These are phyloP conservation scores for Harpagoxenus sublaevis DNA, from an alignment of 2,888 invertebrate genomes.

Conservation along the genomic window DNA sequence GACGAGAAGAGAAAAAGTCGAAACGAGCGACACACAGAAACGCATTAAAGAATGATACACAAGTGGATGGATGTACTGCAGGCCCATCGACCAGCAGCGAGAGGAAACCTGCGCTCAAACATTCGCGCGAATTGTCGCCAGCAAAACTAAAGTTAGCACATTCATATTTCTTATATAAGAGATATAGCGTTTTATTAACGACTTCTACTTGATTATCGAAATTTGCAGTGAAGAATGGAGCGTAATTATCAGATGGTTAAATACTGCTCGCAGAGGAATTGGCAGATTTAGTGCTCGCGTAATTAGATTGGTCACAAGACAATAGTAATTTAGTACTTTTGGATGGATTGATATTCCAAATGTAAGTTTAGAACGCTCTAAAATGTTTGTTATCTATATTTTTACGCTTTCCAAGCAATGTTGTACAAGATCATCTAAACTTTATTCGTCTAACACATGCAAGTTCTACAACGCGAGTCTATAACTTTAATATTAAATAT, in stretches of 20 bases:
- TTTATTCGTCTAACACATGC: neutral
- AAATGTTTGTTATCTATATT: neutral
- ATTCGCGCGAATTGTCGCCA: neutral
- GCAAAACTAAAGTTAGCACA: slow-evolving; percentile 50
- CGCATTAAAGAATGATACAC: neutral
- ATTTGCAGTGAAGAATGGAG: slow-evolving; percentile 37
- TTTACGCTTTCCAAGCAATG: neutral
- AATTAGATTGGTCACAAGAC: slow-evolving; percentile 23
- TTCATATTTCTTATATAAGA: slow-evolving; percentile 21
- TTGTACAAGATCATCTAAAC: neutral
- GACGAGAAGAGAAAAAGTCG: neutral
- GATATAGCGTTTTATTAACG: neutral
- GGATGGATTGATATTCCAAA: neutral
- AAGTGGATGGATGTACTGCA: neutral
- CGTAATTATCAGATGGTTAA: slow-evolving; percentile 43
- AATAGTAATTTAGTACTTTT: neutral
- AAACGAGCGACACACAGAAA: neutral
- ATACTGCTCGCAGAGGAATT: slow-evolving; percentile 38
- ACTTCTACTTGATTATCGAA: neutral
- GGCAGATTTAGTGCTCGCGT: neutral
- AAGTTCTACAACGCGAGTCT: neutral
- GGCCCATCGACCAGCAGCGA: neutral
- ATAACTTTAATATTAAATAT: neutral
- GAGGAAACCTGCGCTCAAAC: slow-evolving; percentile 1
- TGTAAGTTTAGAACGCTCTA: neutral